Conservation (phyloP, 2,113 vertebrate species). For the Syngnathus floridae region DNA sequence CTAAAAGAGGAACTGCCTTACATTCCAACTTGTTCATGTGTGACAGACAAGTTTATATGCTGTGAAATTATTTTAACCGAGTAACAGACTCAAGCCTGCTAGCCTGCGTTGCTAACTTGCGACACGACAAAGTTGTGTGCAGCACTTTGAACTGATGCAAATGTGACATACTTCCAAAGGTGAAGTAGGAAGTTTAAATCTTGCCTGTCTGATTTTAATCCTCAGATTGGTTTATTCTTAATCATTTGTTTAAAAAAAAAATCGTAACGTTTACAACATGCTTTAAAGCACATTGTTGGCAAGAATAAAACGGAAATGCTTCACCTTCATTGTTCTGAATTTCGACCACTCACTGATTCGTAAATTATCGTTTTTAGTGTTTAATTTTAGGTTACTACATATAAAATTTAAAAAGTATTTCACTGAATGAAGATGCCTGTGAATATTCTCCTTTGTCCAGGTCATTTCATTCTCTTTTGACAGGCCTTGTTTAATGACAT, state of each 20-base stretch:
- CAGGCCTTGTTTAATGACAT: background rate
- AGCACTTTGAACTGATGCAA: conserved; percentile 4
- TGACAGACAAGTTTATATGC: conserved; percentile 11
- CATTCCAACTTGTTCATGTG: conserved; percentile 3
- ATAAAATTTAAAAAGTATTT: conserved; percentile 3
- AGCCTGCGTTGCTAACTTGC: conserved; percentile 8
- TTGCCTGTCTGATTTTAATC: conserved; percentile 10
- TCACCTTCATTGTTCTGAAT: conserved; percentile 14
- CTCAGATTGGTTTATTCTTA: background rate
- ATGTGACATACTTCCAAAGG: conserved; percentile 16
- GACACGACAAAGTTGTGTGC: conserved; percentile 15
- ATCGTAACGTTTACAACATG: background rate
- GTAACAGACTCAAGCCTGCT: background rate
- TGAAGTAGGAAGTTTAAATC: conserved; percentile 36
- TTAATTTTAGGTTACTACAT: background rate
- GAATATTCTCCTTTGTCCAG: background rate
- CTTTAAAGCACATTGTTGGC: background rate
- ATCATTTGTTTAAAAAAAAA: background rate
- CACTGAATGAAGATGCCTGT: background rate
- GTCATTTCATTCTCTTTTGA: background rate
- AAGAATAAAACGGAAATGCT: conserved; percentile 23
- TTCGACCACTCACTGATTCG: background rate
- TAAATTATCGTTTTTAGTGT: conserved; percentile 1
- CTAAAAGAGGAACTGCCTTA: conserved; percentile 6
- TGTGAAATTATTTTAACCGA: conserved; percentile 4